Percentiles rank a stretch among this genome's conserved stretches.
These are phyloP conservation scores for Epirrhoe alternata DNA, from an alignment of 2,888 invertebrate genomes.

Conservation along the genomic window DNA sequence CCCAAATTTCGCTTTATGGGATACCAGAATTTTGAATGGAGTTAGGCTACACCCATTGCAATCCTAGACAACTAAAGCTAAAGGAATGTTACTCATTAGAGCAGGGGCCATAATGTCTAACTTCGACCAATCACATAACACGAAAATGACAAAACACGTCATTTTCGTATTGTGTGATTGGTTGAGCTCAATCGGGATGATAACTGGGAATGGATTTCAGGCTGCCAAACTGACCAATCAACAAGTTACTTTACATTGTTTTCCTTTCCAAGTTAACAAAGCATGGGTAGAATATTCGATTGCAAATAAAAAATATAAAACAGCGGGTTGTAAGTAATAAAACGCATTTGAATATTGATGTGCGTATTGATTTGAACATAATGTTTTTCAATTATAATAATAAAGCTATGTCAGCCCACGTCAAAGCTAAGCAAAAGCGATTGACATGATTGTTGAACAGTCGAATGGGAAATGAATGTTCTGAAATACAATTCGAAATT, in stretches of 20 bases:
- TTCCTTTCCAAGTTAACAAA: constrained; percentile 55
- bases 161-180: no score
- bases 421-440: constrained; percentile 5
- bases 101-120: no score
- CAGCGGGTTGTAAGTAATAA: constrained; percentile 10
- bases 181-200: no score
- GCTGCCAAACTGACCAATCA: background rate
- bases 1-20: background rate
- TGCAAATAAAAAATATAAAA: constrained; percentile 36
- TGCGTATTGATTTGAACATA: constrained; percentile 1
- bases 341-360: constrained; percentile 20
- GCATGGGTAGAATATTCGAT: constrained; percentile 62
- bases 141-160: no score
- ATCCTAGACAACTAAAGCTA: background rate
- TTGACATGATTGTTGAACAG: constrained; percentile 8
- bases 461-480: background rate
- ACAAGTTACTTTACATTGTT: background rate
- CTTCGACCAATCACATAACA: no score
- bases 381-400: constrained; percentile 16
- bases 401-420: constrained; percentile 5
- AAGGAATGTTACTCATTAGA: background rate
- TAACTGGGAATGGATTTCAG: no score
- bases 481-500: no score
- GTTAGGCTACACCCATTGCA: background rate
- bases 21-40: background rate